Conservation (phyloP, 1,140 invertebrate genomes). For the Hyphantria cunea region DNA sequence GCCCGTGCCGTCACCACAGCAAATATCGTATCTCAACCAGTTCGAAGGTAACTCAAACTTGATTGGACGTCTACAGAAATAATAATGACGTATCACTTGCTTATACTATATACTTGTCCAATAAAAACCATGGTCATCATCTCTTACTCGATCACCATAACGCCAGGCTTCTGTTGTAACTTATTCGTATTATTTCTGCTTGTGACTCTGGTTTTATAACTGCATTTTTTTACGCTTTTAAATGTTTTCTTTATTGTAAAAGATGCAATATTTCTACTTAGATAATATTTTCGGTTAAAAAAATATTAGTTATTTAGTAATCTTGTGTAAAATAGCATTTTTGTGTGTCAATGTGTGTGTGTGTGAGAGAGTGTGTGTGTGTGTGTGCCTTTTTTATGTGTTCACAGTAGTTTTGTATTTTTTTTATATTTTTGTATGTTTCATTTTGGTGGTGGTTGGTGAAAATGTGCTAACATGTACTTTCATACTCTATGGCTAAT, state of each 20-base stretch:
- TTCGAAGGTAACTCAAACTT: conserved; percentile 88
- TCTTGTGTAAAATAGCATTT: conserved; percentile 4
- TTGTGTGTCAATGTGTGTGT: neutral
- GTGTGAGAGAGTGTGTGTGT: neutral
- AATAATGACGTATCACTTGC: conserved; percentile 32
- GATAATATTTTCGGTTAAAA: neutral
- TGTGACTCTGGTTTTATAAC: conserved; percentile 29
- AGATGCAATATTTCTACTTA: conserved; percentile 8
- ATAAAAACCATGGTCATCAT: too few species aligned
- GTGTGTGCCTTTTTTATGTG: conserved; percentile 20
- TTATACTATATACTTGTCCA: too few species aligned
- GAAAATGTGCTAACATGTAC: conserved; percentile 80
- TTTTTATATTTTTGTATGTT: too few species aligned
- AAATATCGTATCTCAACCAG: conserved; percentile 97
- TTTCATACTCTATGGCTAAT: conserved; percentile 81
- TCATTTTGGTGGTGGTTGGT: conserved; percentile 80
- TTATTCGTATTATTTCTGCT: conserved; percentile 34
- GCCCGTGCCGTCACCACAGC: conserved; percentile 97
- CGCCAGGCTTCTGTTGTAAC: neutral
- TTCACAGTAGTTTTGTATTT: conserved; percentile 31
- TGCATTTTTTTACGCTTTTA: conserved; percentile 33
- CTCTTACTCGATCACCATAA: too few species aligned
- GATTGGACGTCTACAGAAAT: conserved; percentile 42
- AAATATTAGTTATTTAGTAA: conserved; percentile 2
- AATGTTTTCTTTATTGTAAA: conserved; percentile 12